Evolutionary conservation across 2,113 vertebrate species (phyloP), one percentile per base, ranked within the genome.

Genomic region (Dasypus novemcinctus): DNA sequence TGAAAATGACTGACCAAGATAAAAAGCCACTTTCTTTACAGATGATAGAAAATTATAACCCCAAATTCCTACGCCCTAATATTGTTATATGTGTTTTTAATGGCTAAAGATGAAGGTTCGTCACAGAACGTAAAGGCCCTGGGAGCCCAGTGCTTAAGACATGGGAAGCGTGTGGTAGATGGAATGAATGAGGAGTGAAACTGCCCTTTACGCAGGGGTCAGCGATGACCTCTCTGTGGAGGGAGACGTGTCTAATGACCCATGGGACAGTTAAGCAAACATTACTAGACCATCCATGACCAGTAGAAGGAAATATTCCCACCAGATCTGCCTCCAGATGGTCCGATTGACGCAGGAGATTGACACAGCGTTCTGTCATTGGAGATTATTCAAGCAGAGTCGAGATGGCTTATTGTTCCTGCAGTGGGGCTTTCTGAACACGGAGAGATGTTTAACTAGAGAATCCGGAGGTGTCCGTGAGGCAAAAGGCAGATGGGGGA

Each of bases 31-130:
- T 61, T 88, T 82, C n/a, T n/a, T n/a, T n/a, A n/a, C n/a, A 82
- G n/a, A 54, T 68, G 21, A 81, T 20, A 83, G 76, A 93, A 93
- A 75, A 52, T 66, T 59, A 8, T 43, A 52, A 80, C 31, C n/a
- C 38, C 25, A 46, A 33, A 52, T 61, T 49, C 54, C 78, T 41
- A 6, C 54, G 27, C 27, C 17, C 41, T 64, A 41, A 52, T 92
- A 90, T 95, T 43, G 87, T 18, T 46, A 23, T 68, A 1, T 90
- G 10, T 64, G 6, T 74, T 89, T 96, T 91, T 81, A 85, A 90
- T n/a, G 46, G 36, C 36, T 54, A 25, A 94, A 71, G 27, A 49
- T 85, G 5, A 71, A 89, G 54, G 2, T 85, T 89, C 11, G 74
- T 17, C 43, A 41, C 0, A 49, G 75, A 88, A 52, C n/a, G n/a